These are phyloP conservation scores for Sorex fumeus DNA, from an alignment of 2,113 vertebrate genomes.

Conservation along the genomic window DNA sequence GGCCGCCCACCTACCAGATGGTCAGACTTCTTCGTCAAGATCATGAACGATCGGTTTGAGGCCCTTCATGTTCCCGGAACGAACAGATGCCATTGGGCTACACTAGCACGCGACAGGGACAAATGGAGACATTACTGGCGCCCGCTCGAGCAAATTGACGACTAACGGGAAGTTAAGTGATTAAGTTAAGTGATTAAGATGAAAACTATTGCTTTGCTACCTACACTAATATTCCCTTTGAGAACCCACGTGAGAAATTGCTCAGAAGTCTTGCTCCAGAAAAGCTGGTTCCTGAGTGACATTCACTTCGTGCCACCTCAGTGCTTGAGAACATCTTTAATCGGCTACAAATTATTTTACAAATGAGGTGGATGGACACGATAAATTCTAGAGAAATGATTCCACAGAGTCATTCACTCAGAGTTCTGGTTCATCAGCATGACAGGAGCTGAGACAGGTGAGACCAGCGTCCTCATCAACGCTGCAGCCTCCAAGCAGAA, in stretches of 20 bases:
- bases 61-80: no score
- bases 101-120: no score
- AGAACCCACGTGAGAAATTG: not conserved
- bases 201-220: slow-evolving; percentile 1
- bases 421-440: not conserved
- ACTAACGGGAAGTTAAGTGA: no score
- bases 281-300: not conserved
- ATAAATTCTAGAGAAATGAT: not conserved
- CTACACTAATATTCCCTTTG: not conserved
- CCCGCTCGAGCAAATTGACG: no score
- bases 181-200: no score
- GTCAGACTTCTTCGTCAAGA: no score
- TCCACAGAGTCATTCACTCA: not conserved
- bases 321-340: not conserved
- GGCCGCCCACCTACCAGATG: no score
- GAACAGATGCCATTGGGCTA: no score
- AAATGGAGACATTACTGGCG: no score
- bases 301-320: not conserved
- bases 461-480: not conserved
- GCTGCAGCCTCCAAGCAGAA: no score
- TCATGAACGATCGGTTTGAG: no score
- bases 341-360: slow-evolving; percentile 26
- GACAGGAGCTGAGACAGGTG: not conserved
- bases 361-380: slow-evolving; percentile 25
- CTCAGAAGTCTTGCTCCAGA: not conserved